A percentile compares a stretch with the other conserved stretches of the same genome.
Evolutionary conservation across 2,113 vertebrate genomes (phyloP).

Genomic region (Phycodurus eques): DNA sequence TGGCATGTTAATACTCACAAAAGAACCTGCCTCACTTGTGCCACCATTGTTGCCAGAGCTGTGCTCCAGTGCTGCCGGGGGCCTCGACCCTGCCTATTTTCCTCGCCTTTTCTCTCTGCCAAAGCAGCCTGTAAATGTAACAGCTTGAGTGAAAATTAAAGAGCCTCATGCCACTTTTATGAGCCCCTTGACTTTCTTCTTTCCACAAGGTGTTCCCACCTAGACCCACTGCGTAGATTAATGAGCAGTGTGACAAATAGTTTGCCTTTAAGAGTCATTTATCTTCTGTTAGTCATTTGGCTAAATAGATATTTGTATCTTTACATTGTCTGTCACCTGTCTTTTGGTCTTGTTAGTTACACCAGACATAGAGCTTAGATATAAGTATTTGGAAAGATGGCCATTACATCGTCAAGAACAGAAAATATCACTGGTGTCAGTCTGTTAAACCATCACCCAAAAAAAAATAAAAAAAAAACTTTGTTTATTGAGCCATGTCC

Average conservation of each 20-base stretch:
- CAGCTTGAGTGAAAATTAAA: constrained; percentile 55
- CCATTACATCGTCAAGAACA: neutral
- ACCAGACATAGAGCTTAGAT: constrained; percentile 17
- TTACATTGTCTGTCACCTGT: neutral
- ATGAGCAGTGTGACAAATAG: constrained; percentile 33
- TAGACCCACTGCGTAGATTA: constrained; percentile 16
- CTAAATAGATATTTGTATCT: neutral
- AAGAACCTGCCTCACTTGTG: constrained; percentile 14
- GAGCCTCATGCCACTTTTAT: constrained; percentile 57
- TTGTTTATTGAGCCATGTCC: no score
- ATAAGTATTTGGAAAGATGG: neutral
- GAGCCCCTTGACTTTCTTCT: constrained; percentile 38
- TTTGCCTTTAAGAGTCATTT: constrained; percentile 30
- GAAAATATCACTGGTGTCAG: no score
- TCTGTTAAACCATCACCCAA: no score
- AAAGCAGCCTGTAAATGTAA: constrained; percentile 59
- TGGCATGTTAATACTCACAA: constrained; percentile 13
- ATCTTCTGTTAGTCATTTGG: neutral
- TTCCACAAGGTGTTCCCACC: neutral
- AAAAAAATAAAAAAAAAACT: no score
- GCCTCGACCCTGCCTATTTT: constrained; percentile 26
- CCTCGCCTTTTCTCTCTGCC: constrained; percentile 34
- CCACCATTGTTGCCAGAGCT: constrained; percentile 8
- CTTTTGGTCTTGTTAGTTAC: constrained; percentile 4
- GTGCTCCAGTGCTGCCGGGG: constrained; percentile 24